Conservation (phyloP, 2,888 invertebrate species). For the Cephonodes hylas region DNA sequence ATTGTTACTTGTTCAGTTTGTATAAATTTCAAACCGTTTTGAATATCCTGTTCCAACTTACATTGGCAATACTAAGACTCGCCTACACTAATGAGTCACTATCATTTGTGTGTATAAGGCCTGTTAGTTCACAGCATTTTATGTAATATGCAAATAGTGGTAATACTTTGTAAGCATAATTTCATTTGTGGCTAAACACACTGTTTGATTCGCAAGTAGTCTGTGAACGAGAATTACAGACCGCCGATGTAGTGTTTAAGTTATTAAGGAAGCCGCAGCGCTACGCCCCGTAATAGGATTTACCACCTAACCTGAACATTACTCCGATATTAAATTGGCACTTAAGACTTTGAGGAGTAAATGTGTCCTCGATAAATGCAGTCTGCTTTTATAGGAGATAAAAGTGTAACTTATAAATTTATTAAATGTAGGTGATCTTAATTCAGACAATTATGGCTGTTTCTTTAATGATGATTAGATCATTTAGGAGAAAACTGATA, state of each 20-base stretch:
- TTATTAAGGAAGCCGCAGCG: conserved; percentile 71
- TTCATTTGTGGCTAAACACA: conserved; percentile 35
- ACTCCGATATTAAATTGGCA: conserved; percentile 14
- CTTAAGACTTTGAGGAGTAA: conserved; percentile 6
- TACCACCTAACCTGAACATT: conserved; percentile 40
- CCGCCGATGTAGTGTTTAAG: conserved; percentile 52
- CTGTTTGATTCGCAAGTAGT: conserved; percentile 34
- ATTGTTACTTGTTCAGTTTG: too few relatives aligned
- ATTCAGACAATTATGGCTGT: too few relatives aligned
- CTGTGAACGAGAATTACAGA: conserved; percentile 51
- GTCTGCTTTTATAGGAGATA: too few relatives aligned
- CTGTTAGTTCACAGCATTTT: not conserved
- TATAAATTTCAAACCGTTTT: too few relatives aligned
- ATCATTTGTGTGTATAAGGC: not conserved
- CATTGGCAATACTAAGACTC: not conserved
- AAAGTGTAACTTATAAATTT: too few relatives aligned
- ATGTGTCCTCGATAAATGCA: not conserved
- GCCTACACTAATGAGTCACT: not conserved
- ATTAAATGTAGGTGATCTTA: too few relatives aligned
- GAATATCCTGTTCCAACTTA: too few relatives aligned
- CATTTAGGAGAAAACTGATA: too few relatives aligned
- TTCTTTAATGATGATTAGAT: too few relatives aligned
- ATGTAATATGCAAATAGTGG: not conserved
- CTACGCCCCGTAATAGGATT: conserved; percentile 67
- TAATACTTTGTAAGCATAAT: not conserved